Evolutionary conservation across 2,797 vertebrate genomes (phyloP), one percentile per base, ranked within the genome.

Genomic region (Hafferia zeledoni): DNA sequence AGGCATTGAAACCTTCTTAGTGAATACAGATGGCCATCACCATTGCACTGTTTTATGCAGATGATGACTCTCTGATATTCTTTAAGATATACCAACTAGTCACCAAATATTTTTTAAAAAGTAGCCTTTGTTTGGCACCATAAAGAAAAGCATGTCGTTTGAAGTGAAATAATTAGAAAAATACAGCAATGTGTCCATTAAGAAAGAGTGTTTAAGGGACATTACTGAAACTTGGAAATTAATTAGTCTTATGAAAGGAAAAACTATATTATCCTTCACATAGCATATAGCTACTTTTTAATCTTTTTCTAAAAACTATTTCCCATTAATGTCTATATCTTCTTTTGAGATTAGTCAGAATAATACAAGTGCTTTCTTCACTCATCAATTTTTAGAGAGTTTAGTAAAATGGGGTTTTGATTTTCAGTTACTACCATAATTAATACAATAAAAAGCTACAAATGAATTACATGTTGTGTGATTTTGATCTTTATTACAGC

Each of bases 21-120:
- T n/a, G 8, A 82, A 61, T 22, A 61, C 8, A 91, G 11, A 69
- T 47, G n/a, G 5, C 2, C 7, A 3, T 55, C 27, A 39, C 2
- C 13, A 55, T 16, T 0, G 0, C 27, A 23, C 1, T 82, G 3
- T 10, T 33, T 72, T 12, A 50, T 20, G 37, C 13, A 83, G 17
- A n/a, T 46, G 3, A 41, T 27, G 23, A 55, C 3, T 53, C 37
- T 55, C 33, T 37, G 1, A 20, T 67, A 47, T 17, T 27, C 8
- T 47, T 65, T 39, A 55, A 22, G 22, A 47, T 3, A 25, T 64
- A 24, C 5, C 7, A 65, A 18, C 3, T 25, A 64, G 30, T 37
- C 57, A 87, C 11, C 35, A 25, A 76, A 53, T 5, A 4, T 5
- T 69, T 39, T 70, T 57, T 46, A 30, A n/a, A 65, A n/a, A 75